Evolutionary conservation across 2,797 vertebrate genomes (phyloP), one percentile per base, ranked within the genome.

Genomic region (Neomorphus geoffroyi): DNA sequence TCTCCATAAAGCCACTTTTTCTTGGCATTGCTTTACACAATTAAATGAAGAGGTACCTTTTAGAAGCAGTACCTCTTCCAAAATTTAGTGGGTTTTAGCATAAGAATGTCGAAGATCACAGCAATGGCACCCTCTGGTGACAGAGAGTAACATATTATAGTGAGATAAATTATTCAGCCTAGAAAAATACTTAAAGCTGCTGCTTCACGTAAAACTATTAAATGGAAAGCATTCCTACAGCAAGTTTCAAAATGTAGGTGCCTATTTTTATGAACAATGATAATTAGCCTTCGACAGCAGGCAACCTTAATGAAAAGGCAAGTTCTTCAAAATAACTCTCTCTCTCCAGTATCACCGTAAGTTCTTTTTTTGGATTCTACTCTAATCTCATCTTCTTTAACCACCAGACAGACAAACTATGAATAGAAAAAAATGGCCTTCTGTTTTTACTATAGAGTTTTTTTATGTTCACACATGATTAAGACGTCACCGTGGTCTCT

Each of bases 61-160:
- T 1, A 84, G 39, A 66, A 80, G 54, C 67, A 60, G 46, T 5
- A 64, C 14, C 43, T 66, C 62, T 56, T 80, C 82, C 77, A 61
- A 81, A 92, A 72, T 13, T 46, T 61, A 53, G 18, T 23, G 72
- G 17, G 1, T 60, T 78, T 87, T 60, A 78, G 90, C 28, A 77
- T 11, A n/a, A 65, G 32, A 86, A 30, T 1, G 13, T 45, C 65
- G 56, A 93, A 90, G 77, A 92, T 75, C 93, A 92, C 88, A 91
- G 81, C 84, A 93, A 80, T 88, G 89, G 75, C 92, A 94, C 89
- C 60, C 78, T 89, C 90, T 93, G 84, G 72, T 93, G 93, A 93
- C 87, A 90, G 83, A 69, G 7, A 78, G 28, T 69, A 84, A 73
- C 73, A 95, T 62, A 28, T 66, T 48, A 50, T 50, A 81, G 90